Conservation (phyloP, 2,113 vertebrate species). For the Amazona vittata region DNA sequence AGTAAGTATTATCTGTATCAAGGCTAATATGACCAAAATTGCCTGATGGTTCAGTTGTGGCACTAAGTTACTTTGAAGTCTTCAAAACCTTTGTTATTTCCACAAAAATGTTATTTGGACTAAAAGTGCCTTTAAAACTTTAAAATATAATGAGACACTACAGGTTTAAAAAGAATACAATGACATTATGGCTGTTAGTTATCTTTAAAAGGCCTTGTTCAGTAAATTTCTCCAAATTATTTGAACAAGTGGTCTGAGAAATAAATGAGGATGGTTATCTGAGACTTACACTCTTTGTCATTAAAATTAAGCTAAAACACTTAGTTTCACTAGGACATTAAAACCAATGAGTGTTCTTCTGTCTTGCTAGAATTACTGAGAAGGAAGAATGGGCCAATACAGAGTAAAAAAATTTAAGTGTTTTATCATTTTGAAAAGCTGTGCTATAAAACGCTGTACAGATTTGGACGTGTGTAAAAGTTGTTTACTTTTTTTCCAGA, state of each 20-base stretch:
- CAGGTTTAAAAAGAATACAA: not conserved
- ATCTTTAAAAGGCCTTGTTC: not conserved
- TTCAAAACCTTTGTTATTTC: not conserved
- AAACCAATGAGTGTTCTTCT: not conserved
- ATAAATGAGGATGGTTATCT: not conserved
- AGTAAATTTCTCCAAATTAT: not conserved
- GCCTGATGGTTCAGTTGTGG: not conserved
- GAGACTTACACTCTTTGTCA: not conserved
- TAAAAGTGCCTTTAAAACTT: not conserved
- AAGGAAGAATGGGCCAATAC: not conserved
- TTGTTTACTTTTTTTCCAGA: not conserved
- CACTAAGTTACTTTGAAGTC: not conserved
- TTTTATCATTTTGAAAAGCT: not conserved
- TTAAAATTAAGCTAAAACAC: not conserved
- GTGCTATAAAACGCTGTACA: not conserved
- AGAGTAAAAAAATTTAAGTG: not conserved
- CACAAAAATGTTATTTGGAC: not conserved
- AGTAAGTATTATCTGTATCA: not conserved
- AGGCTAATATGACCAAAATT: not conserved
- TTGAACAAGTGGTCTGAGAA: not conserved
- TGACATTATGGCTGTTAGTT: not conserved
- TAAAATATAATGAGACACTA: not conserved
- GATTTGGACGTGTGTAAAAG: not conserved
- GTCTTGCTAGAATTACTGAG: not conserved
- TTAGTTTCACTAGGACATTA: not conserved